Evolutionary conservation across 1,140 invertebrate species (phyloP).

Genomic region (Orussus abietinus): DNA sequence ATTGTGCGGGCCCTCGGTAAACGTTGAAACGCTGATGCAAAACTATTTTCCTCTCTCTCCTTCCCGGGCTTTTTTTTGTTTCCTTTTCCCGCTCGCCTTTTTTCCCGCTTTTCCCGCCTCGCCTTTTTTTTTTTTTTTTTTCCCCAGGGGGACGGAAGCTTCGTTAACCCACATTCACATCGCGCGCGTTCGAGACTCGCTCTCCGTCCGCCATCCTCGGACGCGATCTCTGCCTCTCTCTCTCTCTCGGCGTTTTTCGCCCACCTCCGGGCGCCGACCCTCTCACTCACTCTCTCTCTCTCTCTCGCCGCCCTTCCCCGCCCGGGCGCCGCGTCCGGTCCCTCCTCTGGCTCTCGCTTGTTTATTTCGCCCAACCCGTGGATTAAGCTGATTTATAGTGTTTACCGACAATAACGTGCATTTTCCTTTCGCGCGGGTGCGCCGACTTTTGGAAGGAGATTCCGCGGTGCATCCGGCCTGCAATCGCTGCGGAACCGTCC

Average conservation of each 20-base stretch:
- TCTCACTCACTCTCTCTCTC: slow-evolving; percentile 2
- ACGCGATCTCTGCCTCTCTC: too few relatives aligned
- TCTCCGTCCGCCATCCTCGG: too few relatives aligned
- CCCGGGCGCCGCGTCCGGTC: slow-evolving; percentile 2
- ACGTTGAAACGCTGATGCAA: slow-evolving; percentile 34
- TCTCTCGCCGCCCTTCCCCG: not conserved
- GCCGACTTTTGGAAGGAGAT: slow-evolving; percentile 14
- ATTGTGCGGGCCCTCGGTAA: slow-evolving; percentile 24
- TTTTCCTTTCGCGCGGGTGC: slow-evolving; percentile 12
- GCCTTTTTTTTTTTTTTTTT: too few relatives aligned
- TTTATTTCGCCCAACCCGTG: slow-evolving; percentile 24
- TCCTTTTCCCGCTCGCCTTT: too few relatives aligned
- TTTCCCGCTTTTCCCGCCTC: too few relatives aligned
- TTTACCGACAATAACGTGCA: slow-evolving; percentile 25
- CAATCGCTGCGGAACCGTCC: too few relatives aligned
- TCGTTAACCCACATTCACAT: slow-evolving; percentile 47
- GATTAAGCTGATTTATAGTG: slow-evolving; percentile 37
- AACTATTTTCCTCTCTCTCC: slow-evolving; percentile 29
- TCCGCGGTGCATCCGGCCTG: too few relatives aligned
- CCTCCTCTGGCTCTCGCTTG: slow-evolving; percentile 9
- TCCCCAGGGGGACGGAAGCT: too few relatives aligned
- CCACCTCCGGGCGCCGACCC: not conserved
- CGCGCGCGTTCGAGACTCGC: slow-evolving; percentile 8
- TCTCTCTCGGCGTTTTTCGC: too few relatives aligned
- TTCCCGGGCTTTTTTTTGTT: too few relatives aligned